Conservation (phyloP, 2,797 vertebrate species). For the Microctenopoma stevenorrisi region DNA sequence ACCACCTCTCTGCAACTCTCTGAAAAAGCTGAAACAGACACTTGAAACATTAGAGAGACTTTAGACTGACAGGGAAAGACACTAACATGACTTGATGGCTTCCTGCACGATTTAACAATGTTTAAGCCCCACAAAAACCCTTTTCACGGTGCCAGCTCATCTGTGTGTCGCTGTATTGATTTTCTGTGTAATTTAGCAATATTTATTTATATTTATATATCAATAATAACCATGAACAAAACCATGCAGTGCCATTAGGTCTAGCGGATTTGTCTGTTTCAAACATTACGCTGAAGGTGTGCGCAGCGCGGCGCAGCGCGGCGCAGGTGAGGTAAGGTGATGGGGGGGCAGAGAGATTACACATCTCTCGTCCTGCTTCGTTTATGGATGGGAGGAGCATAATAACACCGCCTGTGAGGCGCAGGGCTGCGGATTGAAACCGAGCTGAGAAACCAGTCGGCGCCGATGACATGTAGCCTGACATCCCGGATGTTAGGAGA, state of each 20-base stretch:
- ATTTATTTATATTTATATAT: background rate
- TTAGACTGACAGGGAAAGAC: no score
- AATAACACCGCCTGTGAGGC: slow-evolving; percentile 41
- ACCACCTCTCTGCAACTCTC: no score
- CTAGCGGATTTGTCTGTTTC: background rate
- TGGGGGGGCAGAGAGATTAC: slow-evolving; percentile 7
- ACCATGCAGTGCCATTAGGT: slow-evolving; percentile 14
- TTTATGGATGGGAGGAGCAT: slow-evolving; percentile 59
- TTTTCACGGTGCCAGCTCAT: background rate
- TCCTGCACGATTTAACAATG: no score
- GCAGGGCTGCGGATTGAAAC: slow-evolving; percentile 60
- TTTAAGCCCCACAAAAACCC: no score
- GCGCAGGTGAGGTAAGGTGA: slow-evolving; percentile 9
- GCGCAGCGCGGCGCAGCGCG: slow-evolving; percentile 1
- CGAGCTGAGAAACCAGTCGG: slow-evolving; percentile 36
- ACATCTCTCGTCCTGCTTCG: slow-evolving; percentile 5
- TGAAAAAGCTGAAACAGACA: no score
- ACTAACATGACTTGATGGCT: no score
- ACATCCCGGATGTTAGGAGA: slow-evolving; percentile 53
- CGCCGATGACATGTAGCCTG: slow-evolving; percentile 27
- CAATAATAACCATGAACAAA: no score
- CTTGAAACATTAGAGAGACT: no score
- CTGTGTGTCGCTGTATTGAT: background rate
- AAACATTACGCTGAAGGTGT: background rate
- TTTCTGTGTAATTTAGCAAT: background rate